Evolutionary conservation across 2,888 invertebrate genomes (phyloP).

Genomic region (Mesorhabditis belari): DNA sequence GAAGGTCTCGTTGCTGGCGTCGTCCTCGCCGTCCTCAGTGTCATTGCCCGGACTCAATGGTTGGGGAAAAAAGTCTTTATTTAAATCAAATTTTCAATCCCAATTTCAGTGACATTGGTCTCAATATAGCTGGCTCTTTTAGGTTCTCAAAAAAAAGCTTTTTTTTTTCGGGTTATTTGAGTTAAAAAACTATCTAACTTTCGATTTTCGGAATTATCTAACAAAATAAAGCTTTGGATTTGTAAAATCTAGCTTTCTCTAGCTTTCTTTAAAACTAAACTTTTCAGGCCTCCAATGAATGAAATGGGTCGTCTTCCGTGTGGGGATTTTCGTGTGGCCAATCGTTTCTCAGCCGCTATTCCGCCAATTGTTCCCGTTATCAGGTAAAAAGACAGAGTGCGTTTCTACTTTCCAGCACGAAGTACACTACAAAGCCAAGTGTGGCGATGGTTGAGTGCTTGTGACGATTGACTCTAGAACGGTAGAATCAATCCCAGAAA

Average conservation of each 20-base stretch:
- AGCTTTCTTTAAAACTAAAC: background rate
- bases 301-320: slow-evolving; percentile 8
- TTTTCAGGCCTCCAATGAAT: slow-evolving; percentile 14
- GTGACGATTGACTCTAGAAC: too few species aligned
- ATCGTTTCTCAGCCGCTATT: slow-evolving; percentile 11
- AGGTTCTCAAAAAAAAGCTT: too few species aligned
- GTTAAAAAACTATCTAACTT: too few species aligned
- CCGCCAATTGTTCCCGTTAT: background rate
- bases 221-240: too few species aligned
- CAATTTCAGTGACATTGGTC: background rate
- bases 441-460: too few species aligned
- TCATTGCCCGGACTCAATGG: slow-evolving; percentile 64
- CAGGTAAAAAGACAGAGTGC: background rate
- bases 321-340: slow-evolving; percentile 9
- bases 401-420: background rate
- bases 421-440: background rate
- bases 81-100: background rate
- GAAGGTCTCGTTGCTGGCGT: slow-evolving; percentile 70
- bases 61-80: background rate
- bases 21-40: slow-evolving; percentile 68
- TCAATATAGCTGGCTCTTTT: slow-evolving; percentile 3
- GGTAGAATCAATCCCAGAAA: too few species aligned
- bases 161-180: too few species aligned
- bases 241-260: too few species aligned
- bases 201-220: too few species aligned